Percentiles rank a stretch among this genome's conserved stretches.
Evolutionary conservation across 2,113 vertebrate genomes (phyloP).

Genomic region (Etheostoma spectabile): DNA sequence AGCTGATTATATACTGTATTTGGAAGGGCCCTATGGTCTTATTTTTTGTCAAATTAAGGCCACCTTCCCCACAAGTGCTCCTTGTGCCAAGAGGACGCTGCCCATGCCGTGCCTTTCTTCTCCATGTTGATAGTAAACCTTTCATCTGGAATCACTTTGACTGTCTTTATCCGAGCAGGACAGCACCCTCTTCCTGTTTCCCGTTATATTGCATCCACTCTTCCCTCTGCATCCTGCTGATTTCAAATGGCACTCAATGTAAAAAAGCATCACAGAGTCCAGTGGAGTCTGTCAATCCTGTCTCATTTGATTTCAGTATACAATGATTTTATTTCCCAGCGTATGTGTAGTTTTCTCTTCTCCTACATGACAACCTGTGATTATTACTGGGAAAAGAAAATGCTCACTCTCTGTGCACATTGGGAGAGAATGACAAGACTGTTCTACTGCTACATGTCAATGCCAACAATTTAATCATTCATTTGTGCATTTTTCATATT

Average conservation of each 20-base stretch:
- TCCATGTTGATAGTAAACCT: too few relatives aligned
- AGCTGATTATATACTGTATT: too few relatives aligned
- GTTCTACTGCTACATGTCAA: neutral
- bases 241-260: neutral
- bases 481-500: neutral
- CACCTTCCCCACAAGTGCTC: neutral
- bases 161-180: too few relatives aligned
- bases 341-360: neutral
- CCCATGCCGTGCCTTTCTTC: neutral
- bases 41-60: too few relatives aligned
- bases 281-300: neutral
- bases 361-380: neutral
- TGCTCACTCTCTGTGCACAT: neutral
- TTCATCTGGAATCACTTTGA: too few relatives aligned
- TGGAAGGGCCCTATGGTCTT: too few relatives aligned
- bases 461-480: neutral
- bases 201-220: neutral
- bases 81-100: neutral
- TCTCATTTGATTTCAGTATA: conserved; percentile 14
- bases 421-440: neutral
- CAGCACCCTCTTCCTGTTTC: neutral
- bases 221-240: conserved; percentile 7
- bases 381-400: neutral
- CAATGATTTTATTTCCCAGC: neutral
- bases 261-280: neutral